Evolutionary conservation across 2,888 invertebrate genomes (phyloP), one percentile per base, ranked within the genome.

Genomic region (Agrotis puta): DNA sequence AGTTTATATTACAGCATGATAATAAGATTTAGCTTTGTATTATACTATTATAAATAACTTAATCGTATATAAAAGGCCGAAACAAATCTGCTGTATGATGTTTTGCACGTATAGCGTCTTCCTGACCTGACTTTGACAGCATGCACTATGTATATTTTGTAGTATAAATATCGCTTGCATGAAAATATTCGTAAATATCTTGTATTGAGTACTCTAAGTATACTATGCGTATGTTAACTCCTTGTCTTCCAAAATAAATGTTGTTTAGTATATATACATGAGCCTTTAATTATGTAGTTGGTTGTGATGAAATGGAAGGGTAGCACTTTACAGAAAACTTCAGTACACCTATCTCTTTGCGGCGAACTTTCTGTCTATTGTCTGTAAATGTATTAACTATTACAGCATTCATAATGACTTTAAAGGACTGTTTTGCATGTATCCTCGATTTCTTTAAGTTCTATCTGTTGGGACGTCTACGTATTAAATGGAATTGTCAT

Each of bases 161-260:
- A 91, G 89, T 89, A 85, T 90, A 88, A 88, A 71, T 88, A 90
- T 89, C 82, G 93, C 95, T 95, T 95, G 95, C 95, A 95, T 95
- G 95, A 93, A 94, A 94, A 94, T 93, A 90, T 92, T 90, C 84
- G 77, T 85, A 81, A 82, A 59, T 81, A 84, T 88, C 84, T 43
- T 87, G 88, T 84, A 88, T 88, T 77, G 84, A 88, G 81, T 89
- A 88, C 79, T 88, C 72, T 90, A 87, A 88, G 88, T 89, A 89
- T 88, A 85, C 82, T 87, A 84, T 91, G 85, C 83, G 88, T 92
- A 91, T 92, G 82, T 89, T 89, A 90, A 88, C 89, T 90, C 85
- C 86, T 88, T 93, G 93, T 95, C 96, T 96, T 96, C 96, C 96
- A 96, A 96, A 96, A 95, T 96, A 95, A 96, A 96, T 96, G 95